These are phyloP conservation scores for Morelia viridis DNA, from an alignment of 2,797 vertebrate species.

Conservation along the genomic window DNA sequence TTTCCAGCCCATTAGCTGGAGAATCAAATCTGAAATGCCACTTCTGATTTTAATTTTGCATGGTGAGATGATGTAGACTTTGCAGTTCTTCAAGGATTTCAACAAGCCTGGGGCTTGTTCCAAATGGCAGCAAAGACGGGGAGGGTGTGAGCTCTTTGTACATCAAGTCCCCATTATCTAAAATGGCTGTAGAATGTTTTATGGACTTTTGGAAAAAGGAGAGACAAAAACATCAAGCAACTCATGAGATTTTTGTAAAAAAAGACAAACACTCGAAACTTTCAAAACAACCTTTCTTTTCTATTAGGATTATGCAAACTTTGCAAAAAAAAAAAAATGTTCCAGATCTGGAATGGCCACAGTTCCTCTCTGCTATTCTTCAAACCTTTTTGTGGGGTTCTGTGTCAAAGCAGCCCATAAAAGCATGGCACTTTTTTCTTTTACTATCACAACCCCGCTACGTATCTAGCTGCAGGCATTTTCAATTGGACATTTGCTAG, in stretches of 20 bases:
- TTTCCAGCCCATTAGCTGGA: constrained; percentile 18
- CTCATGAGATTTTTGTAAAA: background rate
- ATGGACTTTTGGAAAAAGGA: constrained; percentile 3
- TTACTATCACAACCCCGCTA: background rate
- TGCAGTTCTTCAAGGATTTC: constrained; percentile 6
- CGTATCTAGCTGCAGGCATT: background rate
- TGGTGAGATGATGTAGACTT: constrained; percentile 11
- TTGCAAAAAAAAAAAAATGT: background rate
- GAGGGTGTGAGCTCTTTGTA: background rate
- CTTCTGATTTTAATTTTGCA: constrained; percentile 31
- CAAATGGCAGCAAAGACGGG: constrained; percentile 2
- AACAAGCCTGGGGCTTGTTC: constrained; percentile 4
- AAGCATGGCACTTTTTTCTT: background rate
- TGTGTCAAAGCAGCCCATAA: background rate
- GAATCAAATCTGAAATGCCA: constrained; percentile 26
- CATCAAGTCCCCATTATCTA: background rate
- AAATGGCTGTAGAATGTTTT: constrained; percentile 2
- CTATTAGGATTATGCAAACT: background rate
- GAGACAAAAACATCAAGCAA: constrained; percentile 26
- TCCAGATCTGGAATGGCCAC: background rate
- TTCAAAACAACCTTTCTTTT: background rate
- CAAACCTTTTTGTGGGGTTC: background rate
- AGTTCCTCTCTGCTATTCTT: background rate
- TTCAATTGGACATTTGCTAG: background rate
- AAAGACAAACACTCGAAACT: background rate